Evolutionary conservation across 2,113 vertebrate genomes (phyloP).

Genomic region (Chloebia gouldiae): DNA sequence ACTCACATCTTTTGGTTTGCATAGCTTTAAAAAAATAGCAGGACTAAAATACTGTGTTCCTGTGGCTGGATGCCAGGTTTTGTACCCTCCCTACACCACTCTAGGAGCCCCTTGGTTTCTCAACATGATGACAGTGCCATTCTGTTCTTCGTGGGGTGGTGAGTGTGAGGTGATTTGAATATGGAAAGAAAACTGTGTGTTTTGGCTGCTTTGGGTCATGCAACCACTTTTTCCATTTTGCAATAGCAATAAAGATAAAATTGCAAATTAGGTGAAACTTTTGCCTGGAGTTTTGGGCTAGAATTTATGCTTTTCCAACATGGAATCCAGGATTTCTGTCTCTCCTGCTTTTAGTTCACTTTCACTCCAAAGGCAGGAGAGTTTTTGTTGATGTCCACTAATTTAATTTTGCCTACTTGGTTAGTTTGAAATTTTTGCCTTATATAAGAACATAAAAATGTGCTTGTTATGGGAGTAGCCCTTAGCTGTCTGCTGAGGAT

Average conservation of each 20-base stretch:
- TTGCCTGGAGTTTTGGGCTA: neutral
- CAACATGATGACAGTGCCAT: accelerated
- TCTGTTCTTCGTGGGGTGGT: neutral
- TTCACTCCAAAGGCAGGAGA: neutral
- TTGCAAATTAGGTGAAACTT: neutral
- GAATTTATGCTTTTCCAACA: neutral
- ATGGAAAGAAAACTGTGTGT: neutral
- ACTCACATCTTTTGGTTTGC: neutral
- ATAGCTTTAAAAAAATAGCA: neutral
- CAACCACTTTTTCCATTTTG: neutral
- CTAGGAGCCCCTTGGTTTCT: neutral
- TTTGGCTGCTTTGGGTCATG: neutral
- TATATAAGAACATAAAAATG: neutral
- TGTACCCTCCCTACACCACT: neutral
- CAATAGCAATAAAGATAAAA: neutral
- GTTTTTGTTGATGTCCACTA: neutral
- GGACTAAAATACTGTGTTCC: neutral
- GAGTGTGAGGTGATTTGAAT: neutral
- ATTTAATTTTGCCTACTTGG: neutral
- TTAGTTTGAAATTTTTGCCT: neutral
- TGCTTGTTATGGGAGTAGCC: neutral
- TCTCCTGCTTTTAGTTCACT: neutral
- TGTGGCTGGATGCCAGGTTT: neutral
- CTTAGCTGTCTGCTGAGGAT: neutral
- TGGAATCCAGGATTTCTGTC: neutral